Conservation (phyloP, 1,140 invertebrate species). For the Penaeus japonicus region DNA sequence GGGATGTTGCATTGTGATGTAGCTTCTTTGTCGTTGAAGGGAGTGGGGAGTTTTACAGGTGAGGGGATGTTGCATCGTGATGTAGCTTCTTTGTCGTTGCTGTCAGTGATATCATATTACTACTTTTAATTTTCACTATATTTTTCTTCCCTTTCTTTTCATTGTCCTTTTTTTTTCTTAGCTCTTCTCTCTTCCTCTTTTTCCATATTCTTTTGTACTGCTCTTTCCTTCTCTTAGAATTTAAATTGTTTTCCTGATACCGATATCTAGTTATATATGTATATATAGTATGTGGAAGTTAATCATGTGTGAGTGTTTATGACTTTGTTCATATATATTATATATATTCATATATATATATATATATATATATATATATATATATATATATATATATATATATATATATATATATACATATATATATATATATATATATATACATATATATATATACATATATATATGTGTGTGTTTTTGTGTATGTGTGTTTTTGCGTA, state of each 20-base stretch:
- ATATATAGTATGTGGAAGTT: background rate
- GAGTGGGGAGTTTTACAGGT: conserved; percentile 72
- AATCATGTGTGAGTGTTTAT: background rate
- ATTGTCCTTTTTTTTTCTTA: background rate
- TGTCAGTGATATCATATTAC: too few relatives aligned
- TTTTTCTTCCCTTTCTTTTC: background rate
- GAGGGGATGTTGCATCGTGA: background rate
- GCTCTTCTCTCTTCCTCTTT: too few relatives aligned
- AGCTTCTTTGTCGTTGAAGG: conserved; percentile 61
- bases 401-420: background rate
- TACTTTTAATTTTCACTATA: background rate
- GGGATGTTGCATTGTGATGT: background rate
- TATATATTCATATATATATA: background rate
- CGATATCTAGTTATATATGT: too few relatives aligned
- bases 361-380: background rate
- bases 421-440: background rate
- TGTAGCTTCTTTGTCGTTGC: background rate
- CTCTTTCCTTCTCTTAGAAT: too few relatives aligned
- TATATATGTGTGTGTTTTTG: too few relatives aligned
- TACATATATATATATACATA: too few relatives aligned
- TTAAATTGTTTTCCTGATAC: too few relatives aligned
- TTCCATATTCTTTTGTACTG: too few relatives aligned
- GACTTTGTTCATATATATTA: too few relatives aligned
- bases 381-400: background rate
- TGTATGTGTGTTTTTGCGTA: too few relatives aligned